Base-by-base conservation (phyloP, 2,888 invertebrate genomes). In the Cheilosia urbana region DNA sequence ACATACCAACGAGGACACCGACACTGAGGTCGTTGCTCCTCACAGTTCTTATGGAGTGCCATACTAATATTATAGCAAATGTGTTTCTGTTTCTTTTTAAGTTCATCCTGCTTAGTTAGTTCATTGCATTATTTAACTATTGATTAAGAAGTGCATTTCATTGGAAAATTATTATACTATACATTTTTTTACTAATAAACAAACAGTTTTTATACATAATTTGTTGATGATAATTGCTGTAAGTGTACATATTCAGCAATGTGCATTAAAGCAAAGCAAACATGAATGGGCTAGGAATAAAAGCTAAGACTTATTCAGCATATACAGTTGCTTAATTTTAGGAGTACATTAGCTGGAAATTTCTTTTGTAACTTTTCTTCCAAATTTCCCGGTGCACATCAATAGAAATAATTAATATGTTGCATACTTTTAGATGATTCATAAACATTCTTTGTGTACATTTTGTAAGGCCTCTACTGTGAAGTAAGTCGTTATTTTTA, bases 11-110 rank as follows among this genome's bases (percentile, higher is more conserved):
- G 58, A 71, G 13, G 60, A 34, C 11, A 49, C 81, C 37, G 53
- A 58, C 17, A 58, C 65, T 21, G 65, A 51, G 37, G 58, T 55
- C 27, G 55, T 69, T 3, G 63, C 40, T 2, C 83, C 83, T 2
- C 83, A 83, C 9, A n/a, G 6, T 9, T 30, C n/a, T 13, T 83
- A 83, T 40, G 78, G 83, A 37, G 73, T 79, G 45, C 83, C 83
- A 15, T 68, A 83, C 21, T 83, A 73, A 53, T 6, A 55, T 21
- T 6, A 55, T 21, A 17, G 7, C 30, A 21, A 27, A 42, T 17
- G 4, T 49, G 19, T 6, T 37, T 17, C 17, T 4, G 9, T n/a
- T 34, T 30, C 2, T 40, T 0, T 51, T 40, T 58, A 58, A 58
- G 49, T 19, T 51, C 27, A 58, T 27, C 30, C 21, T 30, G 3